These are phyloP conservation scores for Rhizomys pruinosus DNA, from an alignment of 2,113 vertebrate genomes.

Conservation along the genomic window DNA sequence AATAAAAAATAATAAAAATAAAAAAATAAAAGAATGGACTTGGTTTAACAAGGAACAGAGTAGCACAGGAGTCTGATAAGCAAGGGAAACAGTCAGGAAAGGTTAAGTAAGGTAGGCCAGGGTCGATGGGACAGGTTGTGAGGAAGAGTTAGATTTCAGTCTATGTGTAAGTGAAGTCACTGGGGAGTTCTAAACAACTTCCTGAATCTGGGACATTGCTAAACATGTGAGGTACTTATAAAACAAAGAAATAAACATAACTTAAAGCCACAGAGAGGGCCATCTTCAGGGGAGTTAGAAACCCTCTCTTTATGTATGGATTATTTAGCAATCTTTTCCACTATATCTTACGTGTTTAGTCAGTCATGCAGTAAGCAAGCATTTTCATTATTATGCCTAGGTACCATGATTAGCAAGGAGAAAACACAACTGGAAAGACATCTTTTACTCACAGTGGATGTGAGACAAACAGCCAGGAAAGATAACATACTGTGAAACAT, in stretches of 20 bases:
- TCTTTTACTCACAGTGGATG: background rate
- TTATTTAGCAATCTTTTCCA: constrained; percentile 19
- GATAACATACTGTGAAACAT: background rate
- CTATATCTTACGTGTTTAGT: background rate
- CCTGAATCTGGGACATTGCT: constrained; percentile 1
- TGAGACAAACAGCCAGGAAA: background rate
- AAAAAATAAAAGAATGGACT: constrained; percentile 8
- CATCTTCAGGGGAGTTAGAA: background rate
- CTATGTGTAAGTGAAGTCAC: background rate
- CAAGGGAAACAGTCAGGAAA: background rate
- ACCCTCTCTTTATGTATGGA: background rate
- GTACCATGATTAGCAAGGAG: background rate
- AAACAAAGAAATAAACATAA: background rate
- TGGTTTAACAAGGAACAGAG: background rate
- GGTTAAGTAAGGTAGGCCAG: background rate
- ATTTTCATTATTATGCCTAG: background rate
- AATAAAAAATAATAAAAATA: too few relatives aligned
- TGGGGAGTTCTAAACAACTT: constrained; percentile 20
- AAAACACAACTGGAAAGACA: background rate
- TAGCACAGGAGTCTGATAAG: background rate
- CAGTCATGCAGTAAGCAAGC: background rate
- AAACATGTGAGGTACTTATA: background rate
- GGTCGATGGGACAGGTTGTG: background rate
- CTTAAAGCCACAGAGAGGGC: background rate
- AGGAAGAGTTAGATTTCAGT: constrained; percentile 43